phyloP scores from a whole-genome alignment of 1,140 invertebrate genomes.

The Halesus radiatus region DNA sequence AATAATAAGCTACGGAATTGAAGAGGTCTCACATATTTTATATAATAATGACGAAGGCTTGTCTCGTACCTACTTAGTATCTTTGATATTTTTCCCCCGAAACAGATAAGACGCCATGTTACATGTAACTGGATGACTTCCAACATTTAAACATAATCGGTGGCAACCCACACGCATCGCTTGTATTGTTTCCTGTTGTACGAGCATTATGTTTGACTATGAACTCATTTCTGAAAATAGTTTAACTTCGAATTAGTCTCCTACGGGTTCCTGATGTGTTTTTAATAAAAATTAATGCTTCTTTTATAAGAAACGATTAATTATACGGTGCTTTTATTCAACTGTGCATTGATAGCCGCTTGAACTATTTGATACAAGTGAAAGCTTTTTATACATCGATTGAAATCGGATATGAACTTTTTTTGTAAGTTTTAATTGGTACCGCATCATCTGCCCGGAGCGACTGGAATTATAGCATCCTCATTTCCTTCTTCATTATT shows the following conservation, averaged over 20 bases:
- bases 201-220: constrained; percentile 39
- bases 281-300: constrained; percentile 54
- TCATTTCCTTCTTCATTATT: too few species aligned
- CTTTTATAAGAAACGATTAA: constrained; percentile 54
- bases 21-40: too few species aligned
- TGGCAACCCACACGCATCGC: constrained; percentile 52
- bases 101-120: constrained; percentile 40
- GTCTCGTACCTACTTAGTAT: background rate
- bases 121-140: constrained; percentile 40
- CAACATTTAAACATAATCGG: constrained; percentile 49
- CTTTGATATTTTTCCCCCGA: constrained; percentile 11
- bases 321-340: constrained; percentile 48
- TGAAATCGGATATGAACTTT: too few species aligned
- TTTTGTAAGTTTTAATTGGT: too few species aligned
- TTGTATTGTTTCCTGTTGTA: constrained; percentile 42
- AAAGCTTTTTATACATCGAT: too few species aligned
- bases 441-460: too few species aligned
- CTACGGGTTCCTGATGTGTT: constrained; percentile 48
- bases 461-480: too few species aligned
- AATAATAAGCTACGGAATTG: too few species aligned
- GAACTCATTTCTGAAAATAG: constrained; percentile 50
- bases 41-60: background rate
- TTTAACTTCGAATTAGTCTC: constrained; percentile 47
- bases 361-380: constrained; percentile 30
- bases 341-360: constrained; percentile 24